Base-by-base conservation (phyloP, 2,888 invertebrate species). In the Agonum fuliginosum region DNA sequence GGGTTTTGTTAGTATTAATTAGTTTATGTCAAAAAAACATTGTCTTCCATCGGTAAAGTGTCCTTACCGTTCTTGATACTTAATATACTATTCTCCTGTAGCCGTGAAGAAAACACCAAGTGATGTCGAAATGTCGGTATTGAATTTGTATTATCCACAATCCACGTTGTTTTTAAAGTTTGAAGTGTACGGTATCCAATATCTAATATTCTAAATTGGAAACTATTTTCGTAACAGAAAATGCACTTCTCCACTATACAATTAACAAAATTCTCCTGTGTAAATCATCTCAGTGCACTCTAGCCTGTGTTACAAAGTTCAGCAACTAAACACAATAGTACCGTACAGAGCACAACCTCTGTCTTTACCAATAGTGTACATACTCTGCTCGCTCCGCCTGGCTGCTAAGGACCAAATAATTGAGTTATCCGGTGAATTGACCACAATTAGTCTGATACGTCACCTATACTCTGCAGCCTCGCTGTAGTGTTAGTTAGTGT, bases 391-490 rank as follows among this genome's bases (percentile, higher is more conserved):
- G 17, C 46, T 17, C 14, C 12, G 54, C 27, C 27, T 24, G 24
- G 58, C 58, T 12, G 30, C 58, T 54, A 70, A 30, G 69, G 27
- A 54, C 51, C 70, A 77, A 77, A 77, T 77, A 77, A 77, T 77
- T 77, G 41, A 77, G 76, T 77, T 77, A 77, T 77, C 76, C 76
- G 54, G 54, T 77, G 76, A 77, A 77, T 77, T 77, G 76, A 77
- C 76, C 76, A 77, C 76, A 77, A 77, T 77, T 77, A 77, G 76
- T 51, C 48, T 54, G 69, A 77, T 77, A 77, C 70, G 54, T 69
- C 54, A 77, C 76, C 48, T 43, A 20, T 62, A 67, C 24, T 17
- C 72, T 8, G 14, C 43, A 20, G n/a, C 27, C 27, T 20, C 24
- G 20, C 17, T 4, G 24, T 30, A 30, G 30, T 30, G 4, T 30